These are phyloP conservation scores for Numenius phaeopus DNA, from an alignment of 2,797 vertebrate genomes.

Conservation along the genomic window DNA sequence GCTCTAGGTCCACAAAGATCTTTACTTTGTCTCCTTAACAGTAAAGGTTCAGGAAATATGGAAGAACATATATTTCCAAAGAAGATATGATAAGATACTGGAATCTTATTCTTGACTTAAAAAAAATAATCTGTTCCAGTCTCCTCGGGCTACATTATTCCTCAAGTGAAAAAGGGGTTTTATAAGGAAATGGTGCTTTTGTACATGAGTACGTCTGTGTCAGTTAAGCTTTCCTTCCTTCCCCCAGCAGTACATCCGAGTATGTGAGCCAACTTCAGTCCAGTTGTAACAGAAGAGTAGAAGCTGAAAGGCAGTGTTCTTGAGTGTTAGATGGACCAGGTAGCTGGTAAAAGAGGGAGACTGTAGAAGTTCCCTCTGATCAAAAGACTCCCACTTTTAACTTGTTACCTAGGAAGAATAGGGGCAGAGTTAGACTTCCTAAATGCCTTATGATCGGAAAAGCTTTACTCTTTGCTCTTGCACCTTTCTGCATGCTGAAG, in stretches of 20 bases:
- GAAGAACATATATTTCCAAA: not conserved
- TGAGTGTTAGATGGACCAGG: not conserved
- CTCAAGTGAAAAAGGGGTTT: not conserved
- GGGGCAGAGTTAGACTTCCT: not conserved
- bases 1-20: not conserved
- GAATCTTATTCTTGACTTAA: not conserved
- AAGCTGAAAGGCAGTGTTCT: not conserved
- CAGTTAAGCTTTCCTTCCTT: not conserved
- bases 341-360: not conserved
- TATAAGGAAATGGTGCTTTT: not conserved
- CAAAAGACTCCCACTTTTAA: not conserved
- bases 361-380: not conserved
- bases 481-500: too few species aligned
- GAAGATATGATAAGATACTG: not conserved
- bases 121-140: too few species aligned
- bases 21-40: not conserved
- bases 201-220: rapidly evolving
- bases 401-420: not conserved
- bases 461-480: not conserved
- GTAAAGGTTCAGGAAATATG: not conserved
- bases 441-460: not conserved
- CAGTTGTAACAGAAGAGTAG: not conserved
- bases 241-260: not conserved
- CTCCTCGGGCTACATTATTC: not conserved
- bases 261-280: not conserved